A percentile compares a stretch with the other conserved stretches of the same genome.
phyloP scores from a whole-genome alignment of 2,888 invertebrate species.

The Thumatha senex region DNA sequence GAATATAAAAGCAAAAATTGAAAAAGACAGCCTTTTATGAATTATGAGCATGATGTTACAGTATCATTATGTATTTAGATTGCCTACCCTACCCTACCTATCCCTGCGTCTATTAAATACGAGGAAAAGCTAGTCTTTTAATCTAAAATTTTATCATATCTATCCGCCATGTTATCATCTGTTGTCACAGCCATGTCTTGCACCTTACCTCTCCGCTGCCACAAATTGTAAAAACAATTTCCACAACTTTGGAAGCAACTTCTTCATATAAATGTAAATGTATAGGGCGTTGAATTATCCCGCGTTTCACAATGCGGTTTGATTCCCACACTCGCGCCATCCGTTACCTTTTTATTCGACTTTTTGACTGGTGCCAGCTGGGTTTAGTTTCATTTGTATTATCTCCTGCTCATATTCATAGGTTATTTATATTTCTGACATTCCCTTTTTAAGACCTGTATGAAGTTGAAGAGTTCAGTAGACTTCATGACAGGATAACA shows the following conservation, averaged over 20 bases:
- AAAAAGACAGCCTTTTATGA: too few relatives aligned
- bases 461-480: too few relatives aligned
- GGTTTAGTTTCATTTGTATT: constrained; percentile 33
- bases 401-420: constrained; percentile 21
- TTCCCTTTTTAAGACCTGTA: constrained; percentile 13
- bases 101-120: not conserved
- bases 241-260: constrained; percentile 39
- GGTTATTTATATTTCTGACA: constrained; percentile 7
- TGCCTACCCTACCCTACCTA: too few relatives aligned
- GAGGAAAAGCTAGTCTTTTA: not conserved
- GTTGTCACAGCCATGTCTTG: constrained; percentile 2
- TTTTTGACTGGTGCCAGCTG: constrained; percentile 42
- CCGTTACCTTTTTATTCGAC: constrained; percentile 37
- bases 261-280: constrained; percentile 73
- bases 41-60: too few relatives aligned
- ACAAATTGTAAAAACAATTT: constrained; percentile 37
- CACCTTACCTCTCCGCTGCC: constrained; percentile 5
- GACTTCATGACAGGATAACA: too few relatives aligned
- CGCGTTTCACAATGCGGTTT: constrained; percentile 58
- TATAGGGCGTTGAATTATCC: constrained; percentile 53
- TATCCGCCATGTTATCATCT: not conserved
- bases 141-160: not conserved
- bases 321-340: constrained; percentile 46
- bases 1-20: too few relatives aligned
- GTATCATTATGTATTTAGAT: too few relatives aligned